Evolutionary conservation across 1,140 invertebrate genomes (phyloP), one percentile per base, ranked within the genome.

Genomic region (Calliopsis andreniformis): DNA sequence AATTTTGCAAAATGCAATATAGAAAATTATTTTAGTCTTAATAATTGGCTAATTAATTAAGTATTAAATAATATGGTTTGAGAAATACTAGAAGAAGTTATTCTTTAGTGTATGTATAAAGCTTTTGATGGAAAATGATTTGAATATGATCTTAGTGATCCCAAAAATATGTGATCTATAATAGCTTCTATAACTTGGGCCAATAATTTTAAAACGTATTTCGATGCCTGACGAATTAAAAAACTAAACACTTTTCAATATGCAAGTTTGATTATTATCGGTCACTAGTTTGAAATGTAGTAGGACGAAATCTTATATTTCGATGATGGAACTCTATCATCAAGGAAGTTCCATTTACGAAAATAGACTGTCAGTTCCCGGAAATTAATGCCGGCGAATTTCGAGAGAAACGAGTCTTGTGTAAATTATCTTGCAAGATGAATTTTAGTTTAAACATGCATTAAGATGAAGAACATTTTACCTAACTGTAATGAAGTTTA

Each of bases 221-320:
- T 39, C 35, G 10, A 3, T 39, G 55, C n/a, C 55, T 58, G 55
- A 35, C 5, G 18, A 18, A 18, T 35, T 58, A 16, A 58, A 35
- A 18, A 58, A 58, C 32, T 30, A 35, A 58, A 58, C 35, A 18
- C 30, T 6, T 58, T 58, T 30, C 55, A 58, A 58, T 58, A 35
- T 58, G 28, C 30, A 58, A 18, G 30, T 35, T 35, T 16, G 14
- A 18, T 35, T 8, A 18, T 30, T n/a, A 58, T 18, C 18, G 30
- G 35, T 30, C 32, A 58, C 16, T 35, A 55, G 35, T n/a, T 30
- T 14, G 30, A 20, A 58, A 58, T 35, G 32, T 14, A 55, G 30
- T 12, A 55, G 14, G 12, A 47, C 53, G 25, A 28, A 58, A 58
- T 58, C 7, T 10, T 23, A n/a, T 5, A 7, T 30, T 56, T 32